Base-by-base conservation (phyloP, 1,140 invertebrate genomes). In the Polypedilum pembai region DNA sequence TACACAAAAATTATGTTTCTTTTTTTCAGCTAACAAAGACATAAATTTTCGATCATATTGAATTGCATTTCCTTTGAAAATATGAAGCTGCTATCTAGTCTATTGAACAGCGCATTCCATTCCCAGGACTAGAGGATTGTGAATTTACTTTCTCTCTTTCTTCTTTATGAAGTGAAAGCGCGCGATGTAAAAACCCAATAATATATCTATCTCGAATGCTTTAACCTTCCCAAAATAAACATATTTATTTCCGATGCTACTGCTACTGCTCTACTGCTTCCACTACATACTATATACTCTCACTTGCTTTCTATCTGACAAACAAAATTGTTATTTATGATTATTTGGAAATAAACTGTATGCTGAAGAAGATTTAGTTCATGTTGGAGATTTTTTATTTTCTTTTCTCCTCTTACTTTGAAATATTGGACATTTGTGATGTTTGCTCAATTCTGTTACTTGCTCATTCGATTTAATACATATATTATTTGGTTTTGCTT, bases 291-390 rank as follows among this genome's bases (percentile, higher is more conserved):
- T 56, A 12, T 1, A 33, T 3, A 33, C 10, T 56, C 12, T 56
- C n/a, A n/a, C 45, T 56, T 56, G 12, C 10, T 56, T 56, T 56
- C 24, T 56, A 4, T 15, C 45, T 12, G 45, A 15, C 45, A 56
- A n/a, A 56, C 12, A 56, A 56, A 56, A 56, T 56, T 56, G 45
- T 56, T 56, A 56, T 56, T 56, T 56, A 56, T 56, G 45, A 56
- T 56, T 56, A 56, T 56, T 56, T 56, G 45, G 12, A 15, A 56
- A 56, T 56, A 56, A 15, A 56, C 45, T 56, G 12, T n/a, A 12
- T 56, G 12, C 3, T 4, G 10, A 56, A 56, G 4, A 56, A 56
- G 45, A 56, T 56, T 56, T 56, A 56, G 45, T 56, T 56, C 45
- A 56, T 56, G 12, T 56, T 56, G 12, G 12, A 56, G 45, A 56